These are phyloP conservation scores for Enteromius unitaeniatus DNA, from an alignment of 2,797 vertebrate species.

Conservation along the genomic window DNA sequence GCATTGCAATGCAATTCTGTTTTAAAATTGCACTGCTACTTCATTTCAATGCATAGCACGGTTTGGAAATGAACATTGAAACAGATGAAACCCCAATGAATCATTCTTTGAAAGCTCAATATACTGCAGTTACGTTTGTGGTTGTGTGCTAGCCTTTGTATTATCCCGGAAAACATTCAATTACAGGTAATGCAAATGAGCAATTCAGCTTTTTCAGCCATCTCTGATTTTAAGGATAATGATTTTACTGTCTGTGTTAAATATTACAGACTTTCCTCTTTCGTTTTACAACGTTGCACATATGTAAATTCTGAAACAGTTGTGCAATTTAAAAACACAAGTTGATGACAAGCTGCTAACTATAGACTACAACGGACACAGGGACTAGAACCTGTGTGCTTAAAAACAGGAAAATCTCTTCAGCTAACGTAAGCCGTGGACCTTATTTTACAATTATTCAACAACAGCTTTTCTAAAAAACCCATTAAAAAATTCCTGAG, in stretches of 20 bases:
- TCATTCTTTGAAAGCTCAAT: conserved; percentile 1
- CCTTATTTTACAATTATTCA: not conserved
- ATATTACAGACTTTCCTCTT: not conserved
- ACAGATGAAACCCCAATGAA: conserved; percentile 5
- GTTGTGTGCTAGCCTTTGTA: not conserved
- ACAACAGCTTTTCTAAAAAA: not conserved
- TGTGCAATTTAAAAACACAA: not conserved
- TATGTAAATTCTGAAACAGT: not conserved
- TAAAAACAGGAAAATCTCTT: not conserved
- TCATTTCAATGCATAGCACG: conserved; percentile 4
- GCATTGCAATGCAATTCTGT: conserved; percentile 12
- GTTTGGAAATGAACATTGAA: conserved; percentile 7
- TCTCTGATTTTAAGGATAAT: not conserved
- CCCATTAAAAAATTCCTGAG: not conserved
- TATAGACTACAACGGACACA: not conserved
- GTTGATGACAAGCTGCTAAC: not conserved
- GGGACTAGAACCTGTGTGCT: not conserved
- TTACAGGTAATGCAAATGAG: not conserved
- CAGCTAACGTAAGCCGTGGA: not conserved
- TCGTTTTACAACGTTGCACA: not conserved
- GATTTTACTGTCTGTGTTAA: not conserved
- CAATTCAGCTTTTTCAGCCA: not conserved
- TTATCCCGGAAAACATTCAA: not conserved
- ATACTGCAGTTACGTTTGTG: not conserved
- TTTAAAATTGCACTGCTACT: not conserved